Percentiles rank a stretch among this genome's conserved stretches.
These are phyloP conservation scores for Iselma pallidipennis DNA, from an alignment of 2,888 invertebrate species.

Conservation along the genomic window DNA sequence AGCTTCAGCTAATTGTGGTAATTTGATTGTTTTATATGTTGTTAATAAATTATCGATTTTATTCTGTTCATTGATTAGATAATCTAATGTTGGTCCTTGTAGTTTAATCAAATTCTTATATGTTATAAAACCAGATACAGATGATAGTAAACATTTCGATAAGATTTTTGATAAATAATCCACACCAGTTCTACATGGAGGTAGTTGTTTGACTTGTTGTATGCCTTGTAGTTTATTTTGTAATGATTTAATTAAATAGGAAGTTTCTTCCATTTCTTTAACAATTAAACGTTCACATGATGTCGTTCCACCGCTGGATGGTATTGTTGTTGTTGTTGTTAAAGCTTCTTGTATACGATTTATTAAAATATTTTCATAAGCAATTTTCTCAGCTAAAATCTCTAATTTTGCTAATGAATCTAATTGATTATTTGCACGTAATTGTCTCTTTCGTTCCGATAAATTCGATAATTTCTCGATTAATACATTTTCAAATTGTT, in stretches of 20 bases:
- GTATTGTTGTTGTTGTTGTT: constrained; percentile 49
- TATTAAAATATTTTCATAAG: constrained; percentile 71
- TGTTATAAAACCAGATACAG: constrained; percentile 55
- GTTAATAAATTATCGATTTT: constrained; percentile 41
- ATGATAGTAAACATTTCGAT: constrained; percentile 66
- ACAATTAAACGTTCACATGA: constrained; percentile 64
- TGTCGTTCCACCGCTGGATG: constrained; percentile 58
- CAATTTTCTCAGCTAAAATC: constrained; percentile 77
- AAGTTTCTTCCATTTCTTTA: constrained; percentile 75
- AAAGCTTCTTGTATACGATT: constrained; percentile 71
- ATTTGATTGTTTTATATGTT: constrained; percentile 68
- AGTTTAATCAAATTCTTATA: constrained; percentile 39
- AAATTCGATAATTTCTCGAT: constrained; percentile 71
- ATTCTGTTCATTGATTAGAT: constrained; percentile 42
- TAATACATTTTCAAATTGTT: constrained; percentile 69
- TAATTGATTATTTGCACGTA: constrained; percentile 70
- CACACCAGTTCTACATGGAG: constrained; percentile 56
- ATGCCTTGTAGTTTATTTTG: constrained; percentile 68
- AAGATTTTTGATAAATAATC: constrained; percentile 77
- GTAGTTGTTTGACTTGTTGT: constrained; percentile 52
- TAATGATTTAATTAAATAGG: constrained; percentile 73
- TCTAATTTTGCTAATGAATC: constrained; percentile 70
- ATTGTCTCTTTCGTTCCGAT: constrained; percentile 66
- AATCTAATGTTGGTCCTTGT: constrained; percentile 39
- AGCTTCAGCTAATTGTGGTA: constrained; percentile 71